These are phyloP conservation scores for Chesias legatella DNA, from an alignment of 2,888 invertebrate species.

Conservation along the genomic window DNA sequence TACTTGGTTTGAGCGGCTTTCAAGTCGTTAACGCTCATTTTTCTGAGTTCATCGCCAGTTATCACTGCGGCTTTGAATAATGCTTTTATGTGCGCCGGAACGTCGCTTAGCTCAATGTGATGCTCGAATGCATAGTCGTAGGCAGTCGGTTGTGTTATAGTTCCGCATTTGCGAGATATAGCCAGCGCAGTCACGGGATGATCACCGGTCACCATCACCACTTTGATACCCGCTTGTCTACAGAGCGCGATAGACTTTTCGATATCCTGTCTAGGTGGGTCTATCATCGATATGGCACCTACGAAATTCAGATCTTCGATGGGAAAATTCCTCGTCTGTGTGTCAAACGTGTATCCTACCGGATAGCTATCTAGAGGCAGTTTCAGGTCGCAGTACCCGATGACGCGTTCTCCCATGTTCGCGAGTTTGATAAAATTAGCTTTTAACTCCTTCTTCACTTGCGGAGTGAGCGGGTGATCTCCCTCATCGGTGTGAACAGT, in stretches of 20 bases:
- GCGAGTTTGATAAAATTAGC: constrained; percentile 88
- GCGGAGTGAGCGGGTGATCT: constrained; percentile 64
- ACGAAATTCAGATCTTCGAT: constrained; percentile 79
- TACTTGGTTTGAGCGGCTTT: constrained; percentile 81
- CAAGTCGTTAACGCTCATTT: constrained; percentile 76
- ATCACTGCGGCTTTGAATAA: constrained; percentile 63
- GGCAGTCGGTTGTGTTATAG: constrained; percentile 82
- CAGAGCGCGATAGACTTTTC: constrained; percentile 84
- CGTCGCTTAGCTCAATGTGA: constrained; percentile 74
- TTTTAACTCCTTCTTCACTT: constrained; percentile 78
- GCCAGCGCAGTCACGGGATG: constrained; percentile 87
- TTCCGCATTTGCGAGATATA: constrained; percentile 84
- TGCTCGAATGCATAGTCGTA: constrained; percentile 86
- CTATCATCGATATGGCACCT: constrained; percentile 86
- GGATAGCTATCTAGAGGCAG: constrained; percentile 79
- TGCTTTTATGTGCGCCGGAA: constrained; percentile 67
- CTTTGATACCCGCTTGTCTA: constrained; percentile 85
- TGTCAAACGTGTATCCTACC: constrained; percentile 77
- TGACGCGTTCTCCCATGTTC: constrained; percentile 91
- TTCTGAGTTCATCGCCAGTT: constrained; percentile 78
- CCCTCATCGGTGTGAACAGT: constrained; percentile 78
- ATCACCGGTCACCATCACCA: constrained; percentile 87
- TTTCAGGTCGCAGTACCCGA: constrained; percentile 88
- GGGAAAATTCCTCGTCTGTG: constrained; percentile 84
- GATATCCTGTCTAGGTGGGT: constrained; percentile 84